Percentiles rank a stretch among this genome's conserved stretches.
Conservation (phyloP, 2,797 vertebrate genomes). For the Halcyon chelicuti region DNA sequence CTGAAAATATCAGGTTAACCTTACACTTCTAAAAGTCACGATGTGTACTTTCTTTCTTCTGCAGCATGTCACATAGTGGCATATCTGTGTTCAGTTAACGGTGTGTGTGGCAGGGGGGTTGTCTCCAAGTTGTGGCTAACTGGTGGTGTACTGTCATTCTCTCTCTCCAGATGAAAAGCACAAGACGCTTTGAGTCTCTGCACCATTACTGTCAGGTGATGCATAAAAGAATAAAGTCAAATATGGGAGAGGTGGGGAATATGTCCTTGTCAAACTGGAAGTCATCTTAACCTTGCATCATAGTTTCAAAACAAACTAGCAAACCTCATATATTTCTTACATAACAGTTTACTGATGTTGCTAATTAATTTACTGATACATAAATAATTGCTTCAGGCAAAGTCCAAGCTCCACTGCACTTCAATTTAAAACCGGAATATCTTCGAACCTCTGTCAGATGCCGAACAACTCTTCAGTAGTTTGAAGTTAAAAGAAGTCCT, state of each 20-base stretch:
- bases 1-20: not conserved
- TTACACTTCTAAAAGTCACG: not conserved
- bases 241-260: accelerated
- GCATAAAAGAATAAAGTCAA: not conserved
- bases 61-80: not conserved
- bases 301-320: not conserved
- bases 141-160: not conserved
- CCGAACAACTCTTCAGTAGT: not conserved
- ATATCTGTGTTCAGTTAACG: not conserved
- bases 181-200: not conserved
- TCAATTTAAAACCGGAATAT: not conserved
- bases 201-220: not conserved
- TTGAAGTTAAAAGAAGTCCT: not conserved
- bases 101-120: accelerated
- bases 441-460: not conserved
- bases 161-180: not conserved
- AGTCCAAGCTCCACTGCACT: not conserved
- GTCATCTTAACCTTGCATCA: not conserved
- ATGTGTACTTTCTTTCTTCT: not conserved
- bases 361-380: not conserved
- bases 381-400: not conserved
- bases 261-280: not conserved
- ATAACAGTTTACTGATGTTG: not conserved
- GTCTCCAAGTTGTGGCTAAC: not conserved
- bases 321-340: not conserved